Evolutionary conservation across 2,113 vertebrate genomes (phyloP).

Genomic region (Chelonoidis abingdonii): DNA sequence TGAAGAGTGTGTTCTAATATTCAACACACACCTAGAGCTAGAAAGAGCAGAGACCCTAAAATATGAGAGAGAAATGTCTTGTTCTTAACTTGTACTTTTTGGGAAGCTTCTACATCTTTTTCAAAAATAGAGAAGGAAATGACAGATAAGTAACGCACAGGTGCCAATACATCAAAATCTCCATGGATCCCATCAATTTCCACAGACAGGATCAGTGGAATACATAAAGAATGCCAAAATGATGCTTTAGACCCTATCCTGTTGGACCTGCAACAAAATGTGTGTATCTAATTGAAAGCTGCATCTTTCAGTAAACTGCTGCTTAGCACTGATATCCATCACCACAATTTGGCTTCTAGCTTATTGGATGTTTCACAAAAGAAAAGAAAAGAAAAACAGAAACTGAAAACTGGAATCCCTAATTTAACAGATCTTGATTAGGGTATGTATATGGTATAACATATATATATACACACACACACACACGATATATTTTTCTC

Average conservation of each 20-base stretch:
- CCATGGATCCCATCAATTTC: not conserved
- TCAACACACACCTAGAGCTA: not conserved
- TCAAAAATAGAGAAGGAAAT: not conserved
- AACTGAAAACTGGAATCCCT: not conserved
- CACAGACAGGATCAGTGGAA: not conserved
- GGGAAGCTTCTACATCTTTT: not conserved
- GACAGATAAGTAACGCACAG: not conserved
- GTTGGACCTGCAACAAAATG: not conserved
- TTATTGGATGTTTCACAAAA: not conserved
- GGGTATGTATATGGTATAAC: no score
- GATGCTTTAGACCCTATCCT: not conserved
- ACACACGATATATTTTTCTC: not conserved
- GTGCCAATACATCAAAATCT: not conserved
- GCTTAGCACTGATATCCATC: not conserved
- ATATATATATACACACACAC: no score
- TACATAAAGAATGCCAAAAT: not conserved
- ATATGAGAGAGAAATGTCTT: not conserved
- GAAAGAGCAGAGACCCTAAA: not conserved
- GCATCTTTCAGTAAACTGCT: not conserved
- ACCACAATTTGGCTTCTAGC: not conserved
- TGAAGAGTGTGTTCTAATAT: not conserved
- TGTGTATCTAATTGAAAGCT: not conserved
- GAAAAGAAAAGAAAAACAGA: not conserved
- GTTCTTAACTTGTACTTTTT: not conserved
- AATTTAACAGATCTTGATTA: not conserved